These are phyloP conservation scores for Apteryx mantelli DNA, from an alignment of 2,113 vertebrate genomes.

Conservation along the genomic window DNA sequence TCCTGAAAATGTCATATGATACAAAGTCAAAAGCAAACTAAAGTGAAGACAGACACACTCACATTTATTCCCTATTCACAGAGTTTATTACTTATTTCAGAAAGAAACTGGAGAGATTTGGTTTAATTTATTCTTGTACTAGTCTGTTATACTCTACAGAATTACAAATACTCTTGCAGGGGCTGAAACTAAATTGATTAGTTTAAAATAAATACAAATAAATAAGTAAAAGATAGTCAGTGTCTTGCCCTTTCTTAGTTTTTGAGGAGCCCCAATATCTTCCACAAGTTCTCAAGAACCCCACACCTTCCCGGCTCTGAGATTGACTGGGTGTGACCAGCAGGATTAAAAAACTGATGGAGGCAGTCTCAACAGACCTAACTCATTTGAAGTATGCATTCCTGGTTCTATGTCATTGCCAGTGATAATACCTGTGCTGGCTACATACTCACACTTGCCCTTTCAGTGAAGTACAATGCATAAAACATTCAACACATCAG, in stretches of 20 bases:
- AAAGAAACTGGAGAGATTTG: no score
- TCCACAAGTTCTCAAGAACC: neutral
- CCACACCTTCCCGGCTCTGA: neutral
- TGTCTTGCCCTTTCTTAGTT: neutral
- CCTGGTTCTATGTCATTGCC: neutral
- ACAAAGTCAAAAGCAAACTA: no score
- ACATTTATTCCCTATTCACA: no score
- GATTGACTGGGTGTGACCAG: neutral
- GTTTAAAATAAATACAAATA: neutral
- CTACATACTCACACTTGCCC: neutral
- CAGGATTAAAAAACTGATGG: no score
- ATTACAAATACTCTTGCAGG: neutral
- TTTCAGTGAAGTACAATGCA: neutral
- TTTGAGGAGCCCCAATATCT: neutral
- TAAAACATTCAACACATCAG: neutral
- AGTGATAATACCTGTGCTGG: neutral
- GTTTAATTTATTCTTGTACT: neutral
- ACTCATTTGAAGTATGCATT: no score
- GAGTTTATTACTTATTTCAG: no score
- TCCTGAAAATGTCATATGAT: no score
- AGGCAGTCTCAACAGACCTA: neutral
- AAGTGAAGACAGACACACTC: neutral
- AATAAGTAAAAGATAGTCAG: neutral
- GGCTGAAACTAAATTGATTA: neutral
- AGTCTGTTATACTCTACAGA: neutral